A percentile compares a stretch with the other conserved stretches of the same genome.
phyloP scores from a whole-genome alignment of 2,113 vertebrate species.

The Sphyrna mokarran region DNA sequence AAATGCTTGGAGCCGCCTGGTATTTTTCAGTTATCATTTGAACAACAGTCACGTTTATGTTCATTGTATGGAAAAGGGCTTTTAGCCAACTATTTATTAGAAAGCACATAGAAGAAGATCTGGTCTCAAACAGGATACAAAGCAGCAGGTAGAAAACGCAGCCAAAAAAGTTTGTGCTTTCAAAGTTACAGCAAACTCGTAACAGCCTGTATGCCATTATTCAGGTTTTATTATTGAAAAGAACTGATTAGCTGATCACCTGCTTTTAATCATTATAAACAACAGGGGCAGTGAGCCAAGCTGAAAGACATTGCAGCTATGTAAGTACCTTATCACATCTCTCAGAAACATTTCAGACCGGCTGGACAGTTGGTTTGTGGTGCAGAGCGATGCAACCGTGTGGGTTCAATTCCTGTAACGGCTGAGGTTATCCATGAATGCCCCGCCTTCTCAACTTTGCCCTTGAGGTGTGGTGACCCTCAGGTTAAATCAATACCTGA shows the following conservation, averaged over 20 bases:
- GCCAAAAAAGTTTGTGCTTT: conserved; percentile 13
- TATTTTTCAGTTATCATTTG: not conserved
- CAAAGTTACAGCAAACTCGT: not conserved
- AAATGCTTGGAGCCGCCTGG: too few relatives aligned
- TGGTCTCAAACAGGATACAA: conserved; percentile 22
- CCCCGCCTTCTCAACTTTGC: too few relatives aligned
- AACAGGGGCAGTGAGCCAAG: conserved; percentile 19
- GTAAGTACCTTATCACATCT: conserved; percentile 19
- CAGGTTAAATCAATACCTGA: too few relatives aligned
- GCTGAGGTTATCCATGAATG: too few relatives aligned
- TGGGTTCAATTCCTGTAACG: too few relatives aligned
- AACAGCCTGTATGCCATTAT: conserved; percentile 21
- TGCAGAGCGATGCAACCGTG: too few relatives aligned
- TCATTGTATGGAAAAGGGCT: not conserved
- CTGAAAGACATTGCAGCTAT: not conserved
- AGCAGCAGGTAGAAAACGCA: conserved; percentile 18
- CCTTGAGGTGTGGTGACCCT: too few relatives aligned
- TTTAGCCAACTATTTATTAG: not conserved
- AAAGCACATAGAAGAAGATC: not conserved
- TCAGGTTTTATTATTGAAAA: conserved; percentile 30
- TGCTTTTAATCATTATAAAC: conserved; percentile 26
- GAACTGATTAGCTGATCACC: conserved; percentile 29
- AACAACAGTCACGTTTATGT: not conserved
- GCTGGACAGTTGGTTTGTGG: too few relatives aligned
- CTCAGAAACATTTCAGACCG: conserved; percentile 20